phyloP scores from a whole-genome alignment of 2,797 vertebrate genomes.

The Mormyrus hasselquistii region DNA sequence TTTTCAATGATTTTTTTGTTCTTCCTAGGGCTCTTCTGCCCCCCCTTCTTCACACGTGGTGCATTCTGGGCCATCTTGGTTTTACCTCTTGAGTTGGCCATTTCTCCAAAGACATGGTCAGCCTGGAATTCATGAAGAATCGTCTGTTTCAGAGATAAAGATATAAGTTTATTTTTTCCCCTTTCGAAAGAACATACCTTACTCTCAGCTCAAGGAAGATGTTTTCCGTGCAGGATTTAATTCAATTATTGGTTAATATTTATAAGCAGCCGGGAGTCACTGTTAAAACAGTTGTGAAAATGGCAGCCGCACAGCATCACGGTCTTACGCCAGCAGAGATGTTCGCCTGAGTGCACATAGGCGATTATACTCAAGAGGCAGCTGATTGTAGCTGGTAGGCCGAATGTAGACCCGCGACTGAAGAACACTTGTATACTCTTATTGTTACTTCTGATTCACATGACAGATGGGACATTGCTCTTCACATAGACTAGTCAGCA shows the following conservation, averaged over 20 bases:
- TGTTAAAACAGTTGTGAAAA: background rate
- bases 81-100: conserved; percentile 55
- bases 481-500: background rate
- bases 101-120: conserved; percentile 43
- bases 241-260: background rate
- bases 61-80: conserved; percentile 67
- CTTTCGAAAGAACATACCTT: background rate
- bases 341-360: background rate
- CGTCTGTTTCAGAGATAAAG: conserved; percentile 37
- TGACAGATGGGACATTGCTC: background rate
- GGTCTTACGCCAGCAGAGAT: background rate
- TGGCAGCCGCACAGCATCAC: background rate
- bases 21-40: conserved; percentile 59
- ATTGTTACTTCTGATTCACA: background rate
- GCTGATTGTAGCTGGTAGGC: background rate
- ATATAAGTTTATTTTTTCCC: conserved; percentile 28
- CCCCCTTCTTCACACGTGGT: conserved; percentile 64
- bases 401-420: background rate
- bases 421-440: background rate
- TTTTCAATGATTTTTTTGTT: conserved; percentile 48
- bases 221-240: background rate
- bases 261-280: background rate
- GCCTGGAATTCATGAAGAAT: conserved; percentile 47
- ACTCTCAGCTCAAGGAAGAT: background rate
- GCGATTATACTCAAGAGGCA: background rate